Evolutionary conservation across 2,113 vertebrate genomes (phyloP).

Genomic region (Microcebus lehilahytsara): DNA sequence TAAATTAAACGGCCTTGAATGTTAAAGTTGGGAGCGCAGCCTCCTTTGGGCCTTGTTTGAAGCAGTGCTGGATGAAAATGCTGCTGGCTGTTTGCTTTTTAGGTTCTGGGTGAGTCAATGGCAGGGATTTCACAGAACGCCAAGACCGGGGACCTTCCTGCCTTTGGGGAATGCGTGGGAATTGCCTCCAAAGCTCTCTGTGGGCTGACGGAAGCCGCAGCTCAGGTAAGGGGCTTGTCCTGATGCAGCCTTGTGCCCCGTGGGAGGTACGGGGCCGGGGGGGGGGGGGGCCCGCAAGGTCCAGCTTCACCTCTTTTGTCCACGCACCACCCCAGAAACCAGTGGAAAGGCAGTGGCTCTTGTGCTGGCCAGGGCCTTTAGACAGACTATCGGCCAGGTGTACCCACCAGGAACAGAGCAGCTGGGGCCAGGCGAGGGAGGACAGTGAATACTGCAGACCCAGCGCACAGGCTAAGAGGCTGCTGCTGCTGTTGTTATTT

Average conservation of each 20-base stretch:
- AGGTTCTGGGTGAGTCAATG: constrained; percentile 99
- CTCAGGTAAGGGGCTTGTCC: constrained; percentile 89
- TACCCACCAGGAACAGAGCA: background rate
- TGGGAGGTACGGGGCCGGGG: fast-evolving
- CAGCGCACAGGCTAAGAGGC: background rate
- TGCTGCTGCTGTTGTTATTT: background rate
- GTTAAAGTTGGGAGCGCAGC: background rate
- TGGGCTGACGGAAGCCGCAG: constrained; percentile 96
- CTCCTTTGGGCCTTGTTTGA: background rate
- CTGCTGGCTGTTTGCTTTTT: constrained; percentile 14
- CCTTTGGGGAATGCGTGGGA: constrained; percentile 95
- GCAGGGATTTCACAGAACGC: constrained; percentile 98
- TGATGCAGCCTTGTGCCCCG: background rate
- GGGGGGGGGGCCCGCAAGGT: fast-evolving
- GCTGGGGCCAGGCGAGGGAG: background rate
- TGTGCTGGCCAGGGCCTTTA: background rate
- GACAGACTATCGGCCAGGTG: background rate
- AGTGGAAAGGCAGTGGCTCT: background rate
- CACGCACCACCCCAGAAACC: background rate
- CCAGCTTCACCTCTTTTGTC: background rate
- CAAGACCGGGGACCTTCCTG: constrained; percentile 94
- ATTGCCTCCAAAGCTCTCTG: constrained; percentile 97
- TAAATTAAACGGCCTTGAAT: background rate
- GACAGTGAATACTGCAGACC: background rate
- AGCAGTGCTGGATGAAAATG: background rate